Percentiles rank a stretch among this genome's conserved stretches.
Evolutionary conservation across 2,113 vertebrate genomes (phyloP).

Genomic region (Ramphastos sulfuratus): DNA sequence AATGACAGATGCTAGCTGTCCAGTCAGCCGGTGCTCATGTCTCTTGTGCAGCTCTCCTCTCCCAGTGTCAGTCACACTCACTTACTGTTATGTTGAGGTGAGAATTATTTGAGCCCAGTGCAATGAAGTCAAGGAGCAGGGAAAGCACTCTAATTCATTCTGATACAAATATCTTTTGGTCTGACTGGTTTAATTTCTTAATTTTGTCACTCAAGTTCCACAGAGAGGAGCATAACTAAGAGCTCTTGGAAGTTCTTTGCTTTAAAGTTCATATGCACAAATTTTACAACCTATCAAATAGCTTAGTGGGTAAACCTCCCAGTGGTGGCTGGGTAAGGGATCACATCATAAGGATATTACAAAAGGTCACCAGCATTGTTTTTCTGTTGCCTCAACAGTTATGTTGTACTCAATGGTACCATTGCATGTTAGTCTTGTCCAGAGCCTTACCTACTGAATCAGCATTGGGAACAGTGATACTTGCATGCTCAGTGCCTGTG

Average conservation of each 20-base stretch:
- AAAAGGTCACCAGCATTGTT: not conserved
- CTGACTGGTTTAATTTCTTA: not conserved
- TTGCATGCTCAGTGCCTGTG: not conserved
- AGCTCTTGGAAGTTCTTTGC: not conserved
- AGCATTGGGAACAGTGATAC: accelerated
- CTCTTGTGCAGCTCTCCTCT: not conserved
- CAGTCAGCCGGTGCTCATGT: not conserved
- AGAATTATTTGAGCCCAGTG: not conserved
- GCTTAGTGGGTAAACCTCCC: not conserved
- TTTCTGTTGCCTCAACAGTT: not conserved
- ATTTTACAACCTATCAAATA: not conserved
- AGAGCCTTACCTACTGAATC: not conserved
- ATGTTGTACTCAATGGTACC: not conserved
- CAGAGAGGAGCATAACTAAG: not conserved
- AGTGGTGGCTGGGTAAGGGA: not conserved
- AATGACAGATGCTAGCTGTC: not conserved
- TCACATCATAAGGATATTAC: not conserved
- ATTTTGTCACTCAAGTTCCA: not conserved
- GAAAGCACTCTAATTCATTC: not conserved
- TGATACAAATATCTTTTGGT: not conserved
- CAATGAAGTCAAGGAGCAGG: not conserved
- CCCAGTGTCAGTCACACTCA: not conserved
- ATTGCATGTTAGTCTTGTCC: not conserved
- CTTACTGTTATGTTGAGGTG: not conserved
- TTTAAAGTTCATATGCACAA: not conserved